A percentile compares a stretch with the other conserved stretches of the same genome.
Evolutionary conservation across 2,888 invertebrate species (phyloP).

Genomic region (Slavum lentiscoides): DNA sequence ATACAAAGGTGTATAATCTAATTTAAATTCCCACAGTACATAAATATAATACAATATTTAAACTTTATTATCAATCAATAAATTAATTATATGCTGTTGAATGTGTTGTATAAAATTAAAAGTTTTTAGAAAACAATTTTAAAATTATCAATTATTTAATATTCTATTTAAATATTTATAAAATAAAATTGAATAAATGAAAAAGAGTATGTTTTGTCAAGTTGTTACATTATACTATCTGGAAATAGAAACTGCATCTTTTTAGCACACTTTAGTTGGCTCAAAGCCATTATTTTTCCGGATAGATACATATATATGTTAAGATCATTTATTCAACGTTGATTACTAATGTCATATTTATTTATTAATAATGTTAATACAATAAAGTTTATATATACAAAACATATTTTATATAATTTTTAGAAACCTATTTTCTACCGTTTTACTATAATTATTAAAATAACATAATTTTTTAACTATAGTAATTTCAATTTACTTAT

Average conservation of each 20-base stretch:
- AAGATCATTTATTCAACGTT: conserved; percentile 18
- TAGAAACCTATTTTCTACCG: neutral
- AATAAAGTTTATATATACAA: neutral
- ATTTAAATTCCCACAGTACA: no score
- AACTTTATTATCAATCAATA: neutral
- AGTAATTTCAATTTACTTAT: neutral
- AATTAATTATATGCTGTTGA: neutral
- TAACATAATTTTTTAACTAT: neutral
- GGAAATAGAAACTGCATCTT: conserved; percentile 51
- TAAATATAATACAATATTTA: no score
- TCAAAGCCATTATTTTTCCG: conserved; percentile 36
- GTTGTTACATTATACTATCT: conserved; percentile 48
- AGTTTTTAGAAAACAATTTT: neutral
- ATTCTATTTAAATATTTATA: conserved; percentile 4
- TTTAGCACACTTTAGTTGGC: conserved; percentile 46
- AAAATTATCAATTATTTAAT: neutral
- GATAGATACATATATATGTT: neutral
- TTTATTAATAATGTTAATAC: conserved; percentile 4
- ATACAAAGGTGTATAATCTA: no score
- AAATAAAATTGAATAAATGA: conserved; percentile 9
- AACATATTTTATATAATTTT: neutral
- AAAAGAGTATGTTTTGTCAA: conserved; percentile 29
- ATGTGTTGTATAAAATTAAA: neutral
- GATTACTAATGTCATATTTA: conserved; percentile 12
- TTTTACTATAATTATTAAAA: neutral